Base-by-base conservation (phyloP, 2,888 invertebrate species). In the Hypsopygia costalis region DNA sequence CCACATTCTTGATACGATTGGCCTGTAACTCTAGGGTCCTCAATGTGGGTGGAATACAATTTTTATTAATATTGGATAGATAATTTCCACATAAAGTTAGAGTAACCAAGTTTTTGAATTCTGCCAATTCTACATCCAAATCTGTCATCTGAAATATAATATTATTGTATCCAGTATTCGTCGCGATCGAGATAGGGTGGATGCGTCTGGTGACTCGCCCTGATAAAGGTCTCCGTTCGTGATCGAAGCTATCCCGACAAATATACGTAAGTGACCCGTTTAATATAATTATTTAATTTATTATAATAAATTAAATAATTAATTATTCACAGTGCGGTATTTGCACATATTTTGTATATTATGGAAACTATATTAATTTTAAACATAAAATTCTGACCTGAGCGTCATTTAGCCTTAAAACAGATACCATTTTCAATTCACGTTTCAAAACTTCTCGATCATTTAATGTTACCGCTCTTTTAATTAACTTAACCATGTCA, bases 1-100 rank as follows among this genome's bases (percentile, higher is more conserved):
- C 57, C 9, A 90, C 35, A 47, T 65, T 56, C 3, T 47, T 55
- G 21, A 91, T 76, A 44, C 76, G 50, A 64, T 91, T 91, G 9
- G 79, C 72, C 62, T 86, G 90, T 12, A 91, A 69, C 58, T 91
- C 91, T 9, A 91, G 62, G 11, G 78, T 54, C 40, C 62, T 69
- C 21, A 91, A 49, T 7, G 64, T 62, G 34, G 60, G 57, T 3
- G 91, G 90, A 36, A 91, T 60, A 27, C 66, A 45, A 6, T 50
- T 51, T 1, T 83, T 64, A 32, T 76, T 58, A 0, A 91, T 38
- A 1, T 77, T 62, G 22, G 47, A 25, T 1, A 87, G 60, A 30
- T 53, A 80, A 49, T 87, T 86, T 6, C 86, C 89, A 41, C 83
- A 78, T 21, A 92, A 62, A 55, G 80, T 83, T 11, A 92, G 65